phyloP scores from a whole-genome alignment of 2,113 vertebrate species.

The Jacana jacana region DNA sequence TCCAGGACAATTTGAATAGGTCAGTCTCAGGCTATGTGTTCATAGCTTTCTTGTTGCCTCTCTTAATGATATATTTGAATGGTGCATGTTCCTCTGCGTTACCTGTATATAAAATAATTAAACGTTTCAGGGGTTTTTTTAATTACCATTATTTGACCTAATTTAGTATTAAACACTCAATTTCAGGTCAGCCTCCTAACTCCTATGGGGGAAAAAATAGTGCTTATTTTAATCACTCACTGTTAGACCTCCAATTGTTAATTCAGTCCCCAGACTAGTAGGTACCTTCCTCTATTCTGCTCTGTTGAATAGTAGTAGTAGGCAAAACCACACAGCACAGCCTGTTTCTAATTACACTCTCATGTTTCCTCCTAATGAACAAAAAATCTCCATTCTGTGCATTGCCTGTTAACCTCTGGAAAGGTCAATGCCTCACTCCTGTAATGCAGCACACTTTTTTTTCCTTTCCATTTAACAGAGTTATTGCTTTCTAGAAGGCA shows the following conservation, averaged over 20 bases:
- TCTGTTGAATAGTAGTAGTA: not conserved
- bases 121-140: not conserved
- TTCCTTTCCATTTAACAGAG: not conserved
- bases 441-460: not conserved
- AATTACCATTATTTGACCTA: not conserved
- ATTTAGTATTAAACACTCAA: not conserved
- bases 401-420: constrained; percentile 20
- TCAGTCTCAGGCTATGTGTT: not conserved
- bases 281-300: not conserved
- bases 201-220: not conserved
- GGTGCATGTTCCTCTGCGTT: not conserved
- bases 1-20: not conserved
- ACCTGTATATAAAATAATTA: not conserved
- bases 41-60: not conserved
- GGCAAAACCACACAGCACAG: not conserved
- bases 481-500: constrained; percentile 2
- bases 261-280: not conserved
- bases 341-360: constrained; percentile 47
- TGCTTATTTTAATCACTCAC: not conserved
- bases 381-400: constrained; percentile 17
- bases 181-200: not conserved
- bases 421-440: not conserved
- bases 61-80: not conserved
- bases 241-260: not conserved
- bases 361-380: constrained; percentile 33